phyloP scores from a whole-genome alignment of 2,113 vertebrate genomes.

The Dicentrarchus labrax region DNA sequence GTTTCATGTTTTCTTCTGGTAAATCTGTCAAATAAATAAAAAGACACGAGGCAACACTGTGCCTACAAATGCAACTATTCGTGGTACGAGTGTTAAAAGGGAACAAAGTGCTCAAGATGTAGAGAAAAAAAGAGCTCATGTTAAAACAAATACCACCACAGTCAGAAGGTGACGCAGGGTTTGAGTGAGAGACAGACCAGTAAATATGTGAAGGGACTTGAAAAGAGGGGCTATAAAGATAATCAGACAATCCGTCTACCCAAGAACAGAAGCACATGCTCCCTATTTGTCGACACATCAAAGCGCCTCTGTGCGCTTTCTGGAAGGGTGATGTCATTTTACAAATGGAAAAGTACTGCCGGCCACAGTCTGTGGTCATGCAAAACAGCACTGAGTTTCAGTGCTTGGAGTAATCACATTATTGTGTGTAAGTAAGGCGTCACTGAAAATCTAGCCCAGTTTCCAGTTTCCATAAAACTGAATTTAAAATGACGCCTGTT shows the following conservation, averaged over 20 bases:
- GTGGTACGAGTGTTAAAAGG: not conserved
- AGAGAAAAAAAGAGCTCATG: not conserved
- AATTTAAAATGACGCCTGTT: not conserved
- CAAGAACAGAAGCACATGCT: conserved; percentile 39
- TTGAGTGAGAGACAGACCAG: not conserved
- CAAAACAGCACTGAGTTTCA: conserved; percentile 56
- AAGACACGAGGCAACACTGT: not conserved
- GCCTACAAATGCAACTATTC: not conserved
- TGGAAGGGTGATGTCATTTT: conserved; percentile 42
- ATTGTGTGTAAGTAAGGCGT: not conserved
- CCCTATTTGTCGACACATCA: conserved; percentile 46
- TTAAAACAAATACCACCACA: not conserved
- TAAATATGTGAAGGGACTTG: not conserved
- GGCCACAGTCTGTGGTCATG: conserved; percentile 50
- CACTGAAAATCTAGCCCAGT: not conserved
- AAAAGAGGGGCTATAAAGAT: conserved; percentile 4
- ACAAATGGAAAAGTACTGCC: conserved; percentile 67
- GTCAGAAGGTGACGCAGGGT: not conserved
- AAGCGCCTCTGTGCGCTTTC: conserved; percentile 8
- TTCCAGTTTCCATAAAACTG: not conserved
- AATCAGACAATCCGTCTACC: conserved; percentile 14
- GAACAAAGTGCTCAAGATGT: not conserved
- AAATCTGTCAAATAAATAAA: not conserved
- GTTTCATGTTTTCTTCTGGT: too few relatives aligned
- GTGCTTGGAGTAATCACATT: not conserved